A percentile compares a stretch with the other conserved stretches of the same genome.
phyloP scores from a whole-genome alignment of 2,888 invertebrate species.

The Blomia tropicalis region DNA sequence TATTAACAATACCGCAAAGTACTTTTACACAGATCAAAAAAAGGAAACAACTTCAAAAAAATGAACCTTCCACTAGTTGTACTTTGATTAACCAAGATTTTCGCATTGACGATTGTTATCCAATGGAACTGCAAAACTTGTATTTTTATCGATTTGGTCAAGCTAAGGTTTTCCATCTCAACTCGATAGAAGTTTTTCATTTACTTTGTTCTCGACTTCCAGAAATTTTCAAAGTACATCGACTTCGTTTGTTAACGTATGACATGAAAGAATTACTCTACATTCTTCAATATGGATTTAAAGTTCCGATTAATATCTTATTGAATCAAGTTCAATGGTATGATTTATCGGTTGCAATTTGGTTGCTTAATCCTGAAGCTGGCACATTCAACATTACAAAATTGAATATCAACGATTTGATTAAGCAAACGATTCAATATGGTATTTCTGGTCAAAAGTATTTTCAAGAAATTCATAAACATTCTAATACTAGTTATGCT shows the following conservation, averaged over 20 bases:
- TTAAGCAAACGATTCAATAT: background rate
- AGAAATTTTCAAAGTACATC: background rate
- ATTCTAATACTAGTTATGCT: background rate
- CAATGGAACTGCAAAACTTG: background rate
- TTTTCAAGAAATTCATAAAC: background rate
- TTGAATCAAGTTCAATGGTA: slow-evolving; percentile 16
- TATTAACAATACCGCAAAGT: background rate
- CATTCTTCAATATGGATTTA: background rate
- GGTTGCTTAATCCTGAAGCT: slow-evolving; percentile 25
- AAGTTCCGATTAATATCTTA: background rate
- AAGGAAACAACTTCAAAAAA: too few relatives aligned
- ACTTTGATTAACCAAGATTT: background rate
- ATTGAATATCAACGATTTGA: background rate
- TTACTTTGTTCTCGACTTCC: background rate
- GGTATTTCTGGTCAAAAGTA: background rate
- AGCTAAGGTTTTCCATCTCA: background rate
- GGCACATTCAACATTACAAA: background rate
- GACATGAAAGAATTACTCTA: background rate
- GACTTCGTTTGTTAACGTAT: background rate
- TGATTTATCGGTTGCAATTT: slow-evolving; percentile 16
- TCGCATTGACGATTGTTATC: background rate
- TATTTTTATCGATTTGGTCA: background rate
- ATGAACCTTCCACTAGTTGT: background rate
- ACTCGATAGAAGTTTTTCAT: background rate
- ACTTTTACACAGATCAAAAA: too few relatives aligned